phyloP scores from a whole-genome alignment of 2,113 vertebrate genomes.

The Phocoena phocoena region DNA sequence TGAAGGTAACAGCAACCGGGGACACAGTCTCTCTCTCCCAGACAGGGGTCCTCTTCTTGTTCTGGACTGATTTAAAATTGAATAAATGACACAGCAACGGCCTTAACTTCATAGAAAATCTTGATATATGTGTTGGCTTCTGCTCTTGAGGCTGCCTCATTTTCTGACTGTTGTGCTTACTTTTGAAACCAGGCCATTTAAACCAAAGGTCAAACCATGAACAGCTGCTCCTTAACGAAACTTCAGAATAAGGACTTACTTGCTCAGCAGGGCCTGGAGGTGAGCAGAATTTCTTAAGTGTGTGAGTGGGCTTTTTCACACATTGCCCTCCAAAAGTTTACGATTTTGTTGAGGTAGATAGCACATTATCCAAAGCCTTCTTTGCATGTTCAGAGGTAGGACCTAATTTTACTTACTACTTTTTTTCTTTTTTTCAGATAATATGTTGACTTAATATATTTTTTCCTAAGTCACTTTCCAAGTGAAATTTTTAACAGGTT shows the following conservation, averaged over 20 bases:
- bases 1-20: accelerated
- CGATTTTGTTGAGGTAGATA: not conserved
- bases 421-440: not conserved
- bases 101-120: not conserved
- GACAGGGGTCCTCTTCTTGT: not conserved
- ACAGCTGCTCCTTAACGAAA: too few relatives aligned
- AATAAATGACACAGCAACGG: not conserved
- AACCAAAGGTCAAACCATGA: not conserved
- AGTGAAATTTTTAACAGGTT: not conserved
- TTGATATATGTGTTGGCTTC: not conserved
- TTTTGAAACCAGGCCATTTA: not conserved
- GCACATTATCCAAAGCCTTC: not conserved
- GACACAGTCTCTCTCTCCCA: not conserved
- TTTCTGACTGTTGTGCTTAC: not conserved
- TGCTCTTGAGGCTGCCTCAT: not conserved
- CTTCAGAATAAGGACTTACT: not conserved
- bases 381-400: not conserved
- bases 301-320: not conserved
- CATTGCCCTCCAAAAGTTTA: not conserved
- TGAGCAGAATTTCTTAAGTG: not conserved
- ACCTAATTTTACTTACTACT: not conserved
- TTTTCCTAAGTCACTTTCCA: not conserved
- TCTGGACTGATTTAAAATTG: not conserved
- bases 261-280: too few relatives aligned
- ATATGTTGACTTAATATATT: not conserved